Conservation (phyloP, 1,140 invertebrate genomes). For the Drosophila saltans region DNA sequence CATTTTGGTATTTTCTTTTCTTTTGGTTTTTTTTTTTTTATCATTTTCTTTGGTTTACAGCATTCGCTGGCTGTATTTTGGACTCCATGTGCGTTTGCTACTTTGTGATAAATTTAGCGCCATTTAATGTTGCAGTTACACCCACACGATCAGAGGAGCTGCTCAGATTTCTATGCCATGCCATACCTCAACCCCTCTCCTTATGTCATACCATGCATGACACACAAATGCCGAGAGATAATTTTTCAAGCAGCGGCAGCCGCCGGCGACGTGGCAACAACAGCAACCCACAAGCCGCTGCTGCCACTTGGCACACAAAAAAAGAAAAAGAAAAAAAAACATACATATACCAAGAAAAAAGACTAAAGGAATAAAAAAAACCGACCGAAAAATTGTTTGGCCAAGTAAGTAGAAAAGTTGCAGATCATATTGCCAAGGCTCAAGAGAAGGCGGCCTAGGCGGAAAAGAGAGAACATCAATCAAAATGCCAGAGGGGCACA, state of each 20-base stretch:
- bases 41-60: too few species aligned
- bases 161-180: background rate
- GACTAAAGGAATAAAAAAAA: too few species aligned
- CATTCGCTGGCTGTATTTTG: background rate
- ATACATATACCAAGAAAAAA: too few species aligned
- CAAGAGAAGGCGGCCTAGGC: slow-evolving; percentile 6
- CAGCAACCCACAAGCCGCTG: slow-evolving; percentile 27
- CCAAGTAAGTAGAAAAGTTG: slow-evolving; percentile 35
- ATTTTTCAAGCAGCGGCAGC: slow-evolving; percentile 60
- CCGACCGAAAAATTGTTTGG: background rate
- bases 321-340: background rate
- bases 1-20: background rate
- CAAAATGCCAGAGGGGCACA: slow-evolving; percentile 37
- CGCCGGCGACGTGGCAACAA: slow-evolving; percentile 37
- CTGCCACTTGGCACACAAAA: slow-evolving; percentile 9
- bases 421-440: slow-evolving; percentile 23
- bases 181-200: background rate
- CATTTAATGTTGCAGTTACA: slow-evolving; percentile 70
- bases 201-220: slow-evolving; percentile 8
- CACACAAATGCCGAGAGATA: slow-evolving; percentile 37
- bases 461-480: slow-evolving; percentile 40
- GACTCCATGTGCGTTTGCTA: slow-evolving; percentile 37
- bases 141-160: slow-evolving; percentile 57
- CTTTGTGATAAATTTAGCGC: slow-evolving; percentile 70
- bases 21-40: too few species aligned